Evolutionary conservation across 23 tunicate species (phyloP).

Genomic region (Corella eumyota): DNA sequence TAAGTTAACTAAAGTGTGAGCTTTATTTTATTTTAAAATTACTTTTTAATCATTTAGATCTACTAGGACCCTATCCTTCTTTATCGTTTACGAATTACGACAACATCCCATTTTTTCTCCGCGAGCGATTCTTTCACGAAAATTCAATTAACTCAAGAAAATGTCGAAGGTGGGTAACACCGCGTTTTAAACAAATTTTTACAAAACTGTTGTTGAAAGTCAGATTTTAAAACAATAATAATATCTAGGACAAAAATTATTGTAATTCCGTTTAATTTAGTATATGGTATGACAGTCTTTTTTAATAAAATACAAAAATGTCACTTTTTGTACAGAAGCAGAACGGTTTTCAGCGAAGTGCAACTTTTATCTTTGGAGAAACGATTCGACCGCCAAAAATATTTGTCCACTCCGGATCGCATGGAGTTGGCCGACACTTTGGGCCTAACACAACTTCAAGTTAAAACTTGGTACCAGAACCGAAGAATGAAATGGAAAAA

Average conservation of each 20-base stretch:
- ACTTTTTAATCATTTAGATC: too few relatives aligned
- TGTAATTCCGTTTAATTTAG: too few relatives aligned
- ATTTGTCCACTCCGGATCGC: slow-evolving; percentile 70
- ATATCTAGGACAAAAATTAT: too few relatives aligned
- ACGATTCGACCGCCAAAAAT: slow-evolving; percentile 59
- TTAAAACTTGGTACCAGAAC: slow-evolving; percentile 82
- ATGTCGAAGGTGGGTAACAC: slow-evolving; percentile 11
- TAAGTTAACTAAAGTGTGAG: too few relatives aligned
- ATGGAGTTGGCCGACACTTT: slow-evolving; percentile 69
- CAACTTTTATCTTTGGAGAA: slow-evolving; percentile 55
- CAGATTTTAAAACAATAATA: too few relatives aligned
- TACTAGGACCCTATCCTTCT: not conserved
- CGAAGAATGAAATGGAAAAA: slow-evolving; percentile 88
- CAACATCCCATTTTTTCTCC: slow-evolving; percentile 1
- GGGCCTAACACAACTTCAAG: slow-evolving; percentile 77
- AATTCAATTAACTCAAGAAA: not conserved
- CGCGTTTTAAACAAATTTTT: too few relatives aligned
- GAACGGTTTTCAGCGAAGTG: slow-evolving; percentile 65
- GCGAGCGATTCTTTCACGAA: slow-evolving; percentile 12
- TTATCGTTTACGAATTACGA: not conserved
- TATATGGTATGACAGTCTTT: too few relatives aligned
- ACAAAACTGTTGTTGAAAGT: too few relatives aligned
- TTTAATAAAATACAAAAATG: too few relatives aligned
- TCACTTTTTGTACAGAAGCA: too few relatives aligned
- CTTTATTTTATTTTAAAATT: too few relatives aligned